These are phyloP conservation scores for Myrmecophaga tridactyla DNA, from an alignment of 2,113 vertebrate species.

Conservation along the genomic window DNA sequence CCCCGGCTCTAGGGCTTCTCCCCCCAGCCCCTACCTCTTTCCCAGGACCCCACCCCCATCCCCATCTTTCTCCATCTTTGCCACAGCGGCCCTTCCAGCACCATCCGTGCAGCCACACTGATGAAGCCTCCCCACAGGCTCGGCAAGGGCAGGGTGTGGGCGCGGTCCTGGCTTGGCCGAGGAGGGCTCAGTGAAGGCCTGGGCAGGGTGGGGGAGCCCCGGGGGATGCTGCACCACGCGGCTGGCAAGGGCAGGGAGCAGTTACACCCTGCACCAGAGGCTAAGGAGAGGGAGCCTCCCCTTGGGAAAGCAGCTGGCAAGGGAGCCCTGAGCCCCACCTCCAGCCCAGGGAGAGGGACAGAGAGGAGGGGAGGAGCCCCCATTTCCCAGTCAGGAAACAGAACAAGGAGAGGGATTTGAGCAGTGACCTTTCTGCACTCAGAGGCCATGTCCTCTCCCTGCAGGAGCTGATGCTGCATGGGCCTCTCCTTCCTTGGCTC, in stretches of 20 bases:
- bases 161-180: too few species aligned
- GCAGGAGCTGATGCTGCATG: neutral
- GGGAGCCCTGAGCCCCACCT: rapidly evolving
- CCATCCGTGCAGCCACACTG: too few species aligned
- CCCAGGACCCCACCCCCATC: neutral
- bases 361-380: rapidly evolving
- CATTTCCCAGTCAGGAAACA: neutral
- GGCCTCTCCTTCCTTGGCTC: neutral
- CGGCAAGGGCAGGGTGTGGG: too few species aligned
- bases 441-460: neutral
- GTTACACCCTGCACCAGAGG: too few species aligned
- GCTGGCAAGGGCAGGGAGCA: too few species aligned
- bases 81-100: neutral
- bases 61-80: neutral
- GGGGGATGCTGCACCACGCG: too few species aligned
- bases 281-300: too few species aligned
- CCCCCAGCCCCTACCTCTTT: neutral
- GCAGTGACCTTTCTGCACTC: neutral
- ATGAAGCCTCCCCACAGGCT: too few species aligned
- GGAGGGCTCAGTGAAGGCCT: too few species aligned
- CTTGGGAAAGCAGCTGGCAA: neutral
- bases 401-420: neutral
- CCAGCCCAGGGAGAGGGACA: rapidly evolving
- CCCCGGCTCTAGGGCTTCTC: neutral
- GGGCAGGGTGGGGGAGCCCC: too few species aligned